phyloP scores from a whole-genome alignment of 2,888 invertebrate genomes.

The Balanococcus diminutus region DNA sequence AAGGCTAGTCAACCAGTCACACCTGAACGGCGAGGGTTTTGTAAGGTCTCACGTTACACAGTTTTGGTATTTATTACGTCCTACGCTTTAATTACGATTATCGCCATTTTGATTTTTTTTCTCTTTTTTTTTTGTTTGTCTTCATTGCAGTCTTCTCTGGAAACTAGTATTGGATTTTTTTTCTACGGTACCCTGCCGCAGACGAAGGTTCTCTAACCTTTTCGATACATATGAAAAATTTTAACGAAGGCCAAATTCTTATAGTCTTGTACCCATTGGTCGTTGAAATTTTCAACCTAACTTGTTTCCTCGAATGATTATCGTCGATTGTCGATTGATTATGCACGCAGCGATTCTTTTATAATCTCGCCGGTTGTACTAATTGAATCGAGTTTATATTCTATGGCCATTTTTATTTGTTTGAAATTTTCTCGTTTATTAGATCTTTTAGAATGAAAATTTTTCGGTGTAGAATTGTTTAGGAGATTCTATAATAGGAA shows the following conservation, averaged over 20 bases:
- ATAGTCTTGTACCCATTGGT: neutral
- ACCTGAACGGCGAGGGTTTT: constrained; percentile 41
- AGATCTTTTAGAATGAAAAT: no score
- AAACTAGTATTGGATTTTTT: neutral
- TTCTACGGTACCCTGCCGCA: neutral
- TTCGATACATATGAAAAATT: neutral
- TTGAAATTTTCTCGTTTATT: no score
- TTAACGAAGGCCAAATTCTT: neutral
- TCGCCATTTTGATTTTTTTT: constrained; percentile 32
- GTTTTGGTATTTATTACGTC: constrained; percentile 39
- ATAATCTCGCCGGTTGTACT: no score
- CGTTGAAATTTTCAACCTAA: neutral
- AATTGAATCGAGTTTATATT: no score
- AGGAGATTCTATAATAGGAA: no score
- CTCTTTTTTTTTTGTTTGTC: neutral
- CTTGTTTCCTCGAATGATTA: neutral
- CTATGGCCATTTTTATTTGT: no score
- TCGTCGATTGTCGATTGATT: neutral
- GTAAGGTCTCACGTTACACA: constrained; percentile 18
- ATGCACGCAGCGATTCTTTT: neutral
- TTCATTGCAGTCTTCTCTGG: neutral
- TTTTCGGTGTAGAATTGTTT: no score
- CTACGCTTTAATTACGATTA: constrained; percentile 36
- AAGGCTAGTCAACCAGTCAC: constrained; percentile 48
- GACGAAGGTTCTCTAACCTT: neutral